These are phyloP conservation scores for Tiliqua scincoides DNA, from an alignment of 2,113 vertebrate genomes.

Conservation along the genomic window DNA sequence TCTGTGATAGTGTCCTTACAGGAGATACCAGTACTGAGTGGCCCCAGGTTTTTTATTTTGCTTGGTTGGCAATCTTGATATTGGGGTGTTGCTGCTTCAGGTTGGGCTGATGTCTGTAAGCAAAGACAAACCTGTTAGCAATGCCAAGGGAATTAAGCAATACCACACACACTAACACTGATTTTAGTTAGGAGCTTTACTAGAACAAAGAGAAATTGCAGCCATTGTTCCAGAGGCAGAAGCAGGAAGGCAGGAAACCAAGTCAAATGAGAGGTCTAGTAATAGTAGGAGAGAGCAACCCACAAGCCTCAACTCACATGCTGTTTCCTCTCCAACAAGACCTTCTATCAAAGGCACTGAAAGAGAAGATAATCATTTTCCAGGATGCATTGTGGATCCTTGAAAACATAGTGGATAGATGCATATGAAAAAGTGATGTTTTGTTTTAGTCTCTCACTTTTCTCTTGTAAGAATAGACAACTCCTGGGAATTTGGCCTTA, in stretches of 20 bases:
- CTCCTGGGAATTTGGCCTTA: neutral
- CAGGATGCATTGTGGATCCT: neutral
- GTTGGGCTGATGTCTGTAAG: neutral
- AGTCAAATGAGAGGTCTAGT: no score
- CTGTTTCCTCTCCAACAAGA: no score
- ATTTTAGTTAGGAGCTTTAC: no score
- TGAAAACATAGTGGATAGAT: neutral
- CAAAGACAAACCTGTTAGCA: neutral
- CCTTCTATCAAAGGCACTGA: neutral
- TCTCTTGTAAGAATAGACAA: no score
- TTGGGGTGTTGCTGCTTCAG: neutral
- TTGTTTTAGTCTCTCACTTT: no score
- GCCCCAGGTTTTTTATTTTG: neutral
- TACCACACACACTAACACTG: no score
- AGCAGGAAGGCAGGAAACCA: no score
- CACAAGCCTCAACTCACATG: no score
- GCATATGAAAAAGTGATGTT: neutral
- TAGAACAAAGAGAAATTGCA: no score
- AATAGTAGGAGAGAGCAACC: no score
- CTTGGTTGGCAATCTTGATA: neutral
- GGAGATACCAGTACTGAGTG: neutral
- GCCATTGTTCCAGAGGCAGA: no score
- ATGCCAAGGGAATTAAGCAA: no score
- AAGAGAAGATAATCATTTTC: neutral
- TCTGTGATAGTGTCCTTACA: neutral